These are phyloP conservation scores for Germaria angustata DNA, from an alignment of 2,888 invertebrate species.

Conservation along the genomic window DNA sequence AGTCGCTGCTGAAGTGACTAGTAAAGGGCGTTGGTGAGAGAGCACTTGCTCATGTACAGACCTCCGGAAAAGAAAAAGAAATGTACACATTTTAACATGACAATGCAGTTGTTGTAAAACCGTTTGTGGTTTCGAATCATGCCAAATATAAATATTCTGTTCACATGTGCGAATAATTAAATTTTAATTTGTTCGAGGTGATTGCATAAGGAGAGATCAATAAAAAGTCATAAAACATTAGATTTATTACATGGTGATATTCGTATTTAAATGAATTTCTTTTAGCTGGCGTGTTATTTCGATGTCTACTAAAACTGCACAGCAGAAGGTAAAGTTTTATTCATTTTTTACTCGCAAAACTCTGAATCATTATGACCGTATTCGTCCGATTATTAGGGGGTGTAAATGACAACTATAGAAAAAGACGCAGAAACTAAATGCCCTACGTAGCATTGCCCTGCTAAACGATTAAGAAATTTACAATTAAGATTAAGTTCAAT, in stretches of 20 bases:
- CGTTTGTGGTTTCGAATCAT: background rate
- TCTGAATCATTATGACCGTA: too few relatives aligned
- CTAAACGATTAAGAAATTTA: too few relatives aligned
- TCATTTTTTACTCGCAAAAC: too few relatives aligned
- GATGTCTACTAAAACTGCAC: background rate
- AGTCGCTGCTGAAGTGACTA: background rate
- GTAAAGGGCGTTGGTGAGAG: constrained; percentile 2
- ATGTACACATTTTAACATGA: background rate
- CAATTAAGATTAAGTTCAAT: too few relatives aligned
- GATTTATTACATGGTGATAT: too few relatives aligned
- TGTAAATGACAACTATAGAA: too few relatives aligned
- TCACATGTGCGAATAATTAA: constrained; percentile 29
- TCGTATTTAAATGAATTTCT: background rate
- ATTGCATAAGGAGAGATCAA: constrained; percentile 20
- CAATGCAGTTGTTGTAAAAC: background rate
- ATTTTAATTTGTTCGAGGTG: constrained; percentile 12
- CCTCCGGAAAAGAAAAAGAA: background rate
- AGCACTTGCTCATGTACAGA: background rate
- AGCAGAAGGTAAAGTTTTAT: too few relatives aligned
- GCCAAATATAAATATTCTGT: constrained; percentile 12
- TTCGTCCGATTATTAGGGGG: too few relatives aligned
- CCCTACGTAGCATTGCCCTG: too few relatives aligned
- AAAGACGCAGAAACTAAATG: too few relatives aligned
- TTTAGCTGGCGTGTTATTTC: background rate
- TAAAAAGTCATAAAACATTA: too few relatives aligned